Percentiles rank a stretch among this genome's conserved stretches.
Evolutionary conservation across 2,888 invertebrate species (phyloP).

Genomic region (Apamea crenata): DNA sequence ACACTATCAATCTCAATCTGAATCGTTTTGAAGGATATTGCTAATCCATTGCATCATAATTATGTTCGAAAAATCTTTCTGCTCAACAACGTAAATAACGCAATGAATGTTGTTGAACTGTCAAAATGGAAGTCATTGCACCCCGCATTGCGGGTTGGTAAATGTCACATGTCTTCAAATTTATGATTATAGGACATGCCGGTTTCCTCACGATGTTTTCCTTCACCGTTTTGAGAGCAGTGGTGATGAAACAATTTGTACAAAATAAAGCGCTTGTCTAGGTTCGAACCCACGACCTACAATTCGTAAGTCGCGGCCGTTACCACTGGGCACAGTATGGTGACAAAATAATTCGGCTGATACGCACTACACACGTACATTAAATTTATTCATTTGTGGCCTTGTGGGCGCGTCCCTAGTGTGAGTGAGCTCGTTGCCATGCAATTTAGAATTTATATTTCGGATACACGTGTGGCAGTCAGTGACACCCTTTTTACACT

Average conservation of each 20-base stretch:
- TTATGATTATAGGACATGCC: background rate
- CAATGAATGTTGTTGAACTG: too few relatives aligned
- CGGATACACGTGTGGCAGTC: conserved; percentile 23
- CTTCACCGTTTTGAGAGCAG: background rate
- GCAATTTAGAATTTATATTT: conserved; percentile 9
- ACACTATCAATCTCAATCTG: too few relatives aligned
- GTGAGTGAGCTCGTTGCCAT: conserved; percentile 32
- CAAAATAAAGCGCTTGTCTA: too few relatives aligned
- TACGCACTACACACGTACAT: background rate
- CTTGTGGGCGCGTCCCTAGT: conserved; percentile 1
- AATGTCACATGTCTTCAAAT: background rate
- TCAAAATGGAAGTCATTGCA: too few relatives aligned
- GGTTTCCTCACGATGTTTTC: background rate
- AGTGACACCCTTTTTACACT: conserved; percentile 26
- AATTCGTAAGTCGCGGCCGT: background rate
- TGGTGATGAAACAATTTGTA: background rate
- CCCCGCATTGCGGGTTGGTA: background rate
- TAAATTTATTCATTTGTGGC: conserved; percentile 17
- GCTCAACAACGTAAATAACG: too few relatives aligned
- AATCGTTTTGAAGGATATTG: too few relatives aligned
- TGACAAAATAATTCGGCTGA: conserved; percentile 33
- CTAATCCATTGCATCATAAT: too few relatives aligned
- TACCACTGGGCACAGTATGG: background rate
- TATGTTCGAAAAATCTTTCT: too few relatives aligned
- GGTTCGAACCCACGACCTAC: background rate